phyloP scores from a whole-genome alignment of 2,888 invertebrate genomes.

The Oligia strigilis region DNA sequence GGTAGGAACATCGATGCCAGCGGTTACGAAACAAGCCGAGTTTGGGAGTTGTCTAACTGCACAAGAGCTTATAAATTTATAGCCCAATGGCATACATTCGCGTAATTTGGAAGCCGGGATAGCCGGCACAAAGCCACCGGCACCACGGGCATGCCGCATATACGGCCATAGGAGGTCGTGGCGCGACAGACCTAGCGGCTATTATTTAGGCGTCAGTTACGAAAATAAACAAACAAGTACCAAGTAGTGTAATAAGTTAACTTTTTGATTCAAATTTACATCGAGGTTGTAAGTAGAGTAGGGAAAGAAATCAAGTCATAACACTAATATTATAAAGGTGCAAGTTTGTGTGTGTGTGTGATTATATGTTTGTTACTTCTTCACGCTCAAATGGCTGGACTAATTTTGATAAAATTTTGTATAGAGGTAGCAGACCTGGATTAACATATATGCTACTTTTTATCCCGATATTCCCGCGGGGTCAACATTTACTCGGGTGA shows the following conservation, averaged over 20 bases:
- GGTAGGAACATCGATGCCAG: background rate
- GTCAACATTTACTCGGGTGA: no score
- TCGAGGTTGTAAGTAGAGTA: background rate
- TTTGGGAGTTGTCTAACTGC: slow-evolving; percentile 13
- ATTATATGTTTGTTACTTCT: no score
- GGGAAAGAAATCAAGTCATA: background rate
- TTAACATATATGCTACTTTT: no score
- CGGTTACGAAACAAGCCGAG: background rate
- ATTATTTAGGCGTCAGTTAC: background rate
- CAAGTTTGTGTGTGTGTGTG: no score
- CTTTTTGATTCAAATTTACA: background rate
- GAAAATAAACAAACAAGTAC: background rate
- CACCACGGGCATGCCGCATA: background rate
- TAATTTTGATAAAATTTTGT: no score
- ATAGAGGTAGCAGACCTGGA: no score
- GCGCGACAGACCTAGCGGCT: background rate
- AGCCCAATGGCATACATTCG: slow-evolving; percentile 28
- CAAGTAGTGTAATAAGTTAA: background rate
- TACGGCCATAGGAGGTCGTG: background rate
- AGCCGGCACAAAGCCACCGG: slow-evolving; percentile 23
- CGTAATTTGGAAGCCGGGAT: slow-evolving; percentile 22
- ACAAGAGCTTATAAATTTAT: slow-evolving; percentile 49
- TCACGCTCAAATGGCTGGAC: no score
- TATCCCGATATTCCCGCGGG: no score
- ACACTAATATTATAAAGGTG: no score